phyloP scores from a whole-genome alignment of 1,140 invertebrate species.

The Drosophila ananassae region DNA sequence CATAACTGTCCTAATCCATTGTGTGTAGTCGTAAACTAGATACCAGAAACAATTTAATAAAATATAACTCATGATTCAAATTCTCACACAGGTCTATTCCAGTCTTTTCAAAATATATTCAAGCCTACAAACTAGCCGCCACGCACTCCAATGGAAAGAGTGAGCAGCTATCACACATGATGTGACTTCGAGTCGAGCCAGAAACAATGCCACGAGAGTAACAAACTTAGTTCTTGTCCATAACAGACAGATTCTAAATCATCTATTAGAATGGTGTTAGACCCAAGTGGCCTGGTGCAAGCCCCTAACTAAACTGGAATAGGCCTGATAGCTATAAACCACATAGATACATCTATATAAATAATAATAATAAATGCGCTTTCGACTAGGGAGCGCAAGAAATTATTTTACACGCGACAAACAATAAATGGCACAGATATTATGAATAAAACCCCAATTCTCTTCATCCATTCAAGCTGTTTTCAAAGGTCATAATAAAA shows the following conservation, averaged over 20 bases:
- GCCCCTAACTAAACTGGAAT: not conserved
- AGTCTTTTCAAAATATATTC: not conserved
- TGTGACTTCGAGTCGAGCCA: too few relatives aligned
- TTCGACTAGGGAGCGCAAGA: slow-evolving; percentile 37
- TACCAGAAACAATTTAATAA: slow-evolving; percentile 19
- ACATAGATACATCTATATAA: slow-evolving; percentile 57
- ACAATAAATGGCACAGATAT: slow-evolving; percentile 74
- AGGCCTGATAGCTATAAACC: slow-evolving; percentile 14
- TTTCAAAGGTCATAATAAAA: not conserved
- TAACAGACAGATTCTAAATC: too few relatives aligned
- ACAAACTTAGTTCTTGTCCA: too few relatives aligned
- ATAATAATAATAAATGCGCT: slow-evolving; percentile 21
- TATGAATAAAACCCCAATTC: slow-evolving; percentile 47
- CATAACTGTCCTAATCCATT: slow-evolving; percentile 62
- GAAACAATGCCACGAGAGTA: too few relatives aligned
- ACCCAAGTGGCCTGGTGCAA: too few relatives aligned
- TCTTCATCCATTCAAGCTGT: not conserved
- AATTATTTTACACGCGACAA: slow-evolving; percentile 57
- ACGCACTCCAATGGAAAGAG: too few relatives aligned
- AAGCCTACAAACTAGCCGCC: not conserved
- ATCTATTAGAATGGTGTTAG: too few relatives aligned
- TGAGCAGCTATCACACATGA: too few relatives aligned
- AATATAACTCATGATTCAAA: slow-evolving; percentile 13
- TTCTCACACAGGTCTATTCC: not conserved
- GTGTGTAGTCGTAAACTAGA: slow-evolving; percentile 62